phyloP scores from a whole-genome alignment of 2,113 vertebrate genomes.

The Cnemophilus loriae region DNA sequence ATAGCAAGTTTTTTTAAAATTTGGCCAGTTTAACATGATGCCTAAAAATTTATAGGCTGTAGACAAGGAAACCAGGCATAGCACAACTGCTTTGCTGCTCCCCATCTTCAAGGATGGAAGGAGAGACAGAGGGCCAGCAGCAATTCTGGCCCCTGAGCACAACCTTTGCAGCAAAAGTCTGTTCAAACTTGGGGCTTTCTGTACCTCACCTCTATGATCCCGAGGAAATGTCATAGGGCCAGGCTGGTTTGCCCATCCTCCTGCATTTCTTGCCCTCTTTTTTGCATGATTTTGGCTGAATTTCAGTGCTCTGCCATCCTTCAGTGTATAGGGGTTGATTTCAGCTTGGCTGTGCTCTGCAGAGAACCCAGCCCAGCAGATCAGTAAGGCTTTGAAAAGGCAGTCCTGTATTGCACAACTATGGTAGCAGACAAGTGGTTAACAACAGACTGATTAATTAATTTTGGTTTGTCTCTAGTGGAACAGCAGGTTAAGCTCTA shows the following conservation, averaged over 20 bases:
- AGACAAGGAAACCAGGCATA: not conserved
- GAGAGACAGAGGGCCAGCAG: not conserved
- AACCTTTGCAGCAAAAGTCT: not conserved
- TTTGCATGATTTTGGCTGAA: not conserved
- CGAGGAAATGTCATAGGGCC: not conserved
- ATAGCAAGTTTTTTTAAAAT: not conserved
- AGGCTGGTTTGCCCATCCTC: not conserved
- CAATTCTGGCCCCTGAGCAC: not conserved
- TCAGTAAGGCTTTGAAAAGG: not conserved
- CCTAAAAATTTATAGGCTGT: not conserved
- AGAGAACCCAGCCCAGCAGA: not conserved
- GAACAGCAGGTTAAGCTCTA: constrained; percentile 45
- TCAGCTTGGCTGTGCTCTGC: not conserved
- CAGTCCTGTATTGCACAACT: not conserved
- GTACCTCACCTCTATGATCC: not conserved
- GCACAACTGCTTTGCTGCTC: not conserved
- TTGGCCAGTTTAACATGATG: not conserved
- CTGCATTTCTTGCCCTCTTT: not conserved
- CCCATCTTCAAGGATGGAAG: not conserved
- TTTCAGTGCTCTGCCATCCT: not conserved
- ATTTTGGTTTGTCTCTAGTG: constrained; percentile 31
- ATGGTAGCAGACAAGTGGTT: constrained; percentile 32
- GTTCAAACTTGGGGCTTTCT: not conserved
- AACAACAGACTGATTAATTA: constrained; percentile 5
- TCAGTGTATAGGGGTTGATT: not conserved